phyloP scores from a whole-genome alignment of 2,113 vertebrate species.

The Oncorhynchus gorbuscha region DNA sequence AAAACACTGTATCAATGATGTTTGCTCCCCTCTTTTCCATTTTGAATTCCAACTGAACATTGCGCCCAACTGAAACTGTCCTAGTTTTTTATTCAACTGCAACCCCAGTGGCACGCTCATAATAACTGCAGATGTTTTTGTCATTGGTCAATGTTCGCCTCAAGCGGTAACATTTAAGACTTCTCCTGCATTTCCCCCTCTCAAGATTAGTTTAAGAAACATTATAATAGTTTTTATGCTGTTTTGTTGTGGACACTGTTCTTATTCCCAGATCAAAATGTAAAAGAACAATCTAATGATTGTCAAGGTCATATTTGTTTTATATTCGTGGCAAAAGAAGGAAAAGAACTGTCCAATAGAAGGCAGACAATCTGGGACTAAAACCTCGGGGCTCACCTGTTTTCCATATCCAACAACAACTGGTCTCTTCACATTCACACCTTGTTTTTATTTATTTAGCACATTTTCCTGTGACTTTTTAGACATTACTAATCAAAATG shows the following conservation, averaged over 20 bases:
- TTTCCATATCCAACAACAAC: slow-evolving; percentile 47
- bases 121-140: neutral
- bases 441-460: slow-evolving; percentile 83
- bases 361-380: slow-evolving; percentile 61
- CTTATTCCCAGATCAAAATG: no score
- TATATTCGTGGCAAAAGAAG: slow-evolving; percentile 30
- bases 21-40: slow-evolving; percentile 9
- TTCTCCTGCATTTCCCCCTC: neutral
- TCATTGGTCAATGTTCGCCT: slow-evolving; percentile 10
- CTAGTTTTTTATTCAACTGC: slow-evolving; percentile 11
- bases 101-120: neutral
- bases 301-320: slow-evolving; percentile 45
- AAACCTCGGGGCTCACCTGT: slow-evolving; percentile 43
- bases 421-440: slow-evolving; percentile 61
- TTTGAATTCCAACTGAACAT: slow-evolving; percentile 3
- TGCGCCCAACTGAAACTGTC: slow-evolving; percentile 23
- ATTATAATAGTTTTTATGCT: slow-evolving; percentile 18
- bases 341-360: slow-evolving; percentile 23
- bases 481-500: slow-evolving; percentile 78
- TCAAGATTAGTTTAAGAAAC: neutral
- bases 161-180: neutral
- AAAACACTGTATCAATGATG: slow-evolving; percentile 33
- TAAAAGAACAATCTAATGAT: slow-evolving; percentile 16
- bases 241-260: slow-evolving; percentile 29
- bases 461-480: slow-evolving; percentile 67